Base-by-base conservation (phyloP, 1,140 invertebrate genomes). In the Vanessa atalanta region DNA sequence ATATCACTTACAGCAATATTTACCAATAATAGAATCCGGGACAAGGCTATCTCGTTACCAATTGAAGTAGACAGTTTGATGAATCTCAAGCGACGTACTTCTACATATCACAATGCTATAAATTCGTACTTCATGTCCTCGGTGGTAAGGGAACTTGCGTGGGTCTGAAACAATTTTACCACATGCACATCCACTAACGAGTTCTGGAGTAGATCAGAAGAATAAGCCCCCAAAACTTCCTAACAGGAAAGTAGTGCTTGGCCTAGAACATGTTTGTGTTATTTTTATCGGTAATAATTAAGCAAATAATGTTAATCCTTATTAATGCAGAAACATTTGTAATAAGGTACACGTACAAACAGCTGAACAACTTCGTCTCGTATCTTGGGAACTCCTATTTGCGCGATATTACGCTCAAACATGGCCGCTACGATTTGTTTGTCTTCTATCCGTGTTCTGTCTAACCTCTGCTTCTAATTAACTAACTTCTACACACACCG, bases 401-500 rank as follows among this genome's bases (percentile, higher is more conserved):
- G 53, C 16, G 48, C 48, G 5, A 55, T 55, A 55, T 55, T 55
- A 20, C 53, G 20, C 48, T 15, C 14, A 51, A 51, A 20, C 15
- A 20, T 55, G 16, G 13, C 26, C 23, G 11, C 9, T 23, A 7
- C 15, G 57, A 15, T 15, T 37, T 23, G 12, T 61, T 15, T 15
- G 5, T 61, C 12, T 61, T 15, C 20, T 14, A 26, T 8, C 20
- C 6, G n/a, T 23, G 16, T 26, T 51, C 48, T 60, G 14, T 60
- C 23, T 61, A 15, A 61, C n/a, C 57, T 15, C 31, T 61, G 57
- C 55, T 60, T 61, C 57, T 61, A 61, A 61, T 61, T 61, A 61
- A 61, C 57, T 61, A 31, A 61, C 57, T 61, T 31, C 31, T 16
- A 14, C 57, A 61, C 26, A 60, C 23, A 31, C 12, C 23, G 20